These are phyloP conservation scores for Himalopsyche kuldschensis DNA, from an alignment of 2,888 invertebrate genomes.

Conservation along the genomic window DNA sequence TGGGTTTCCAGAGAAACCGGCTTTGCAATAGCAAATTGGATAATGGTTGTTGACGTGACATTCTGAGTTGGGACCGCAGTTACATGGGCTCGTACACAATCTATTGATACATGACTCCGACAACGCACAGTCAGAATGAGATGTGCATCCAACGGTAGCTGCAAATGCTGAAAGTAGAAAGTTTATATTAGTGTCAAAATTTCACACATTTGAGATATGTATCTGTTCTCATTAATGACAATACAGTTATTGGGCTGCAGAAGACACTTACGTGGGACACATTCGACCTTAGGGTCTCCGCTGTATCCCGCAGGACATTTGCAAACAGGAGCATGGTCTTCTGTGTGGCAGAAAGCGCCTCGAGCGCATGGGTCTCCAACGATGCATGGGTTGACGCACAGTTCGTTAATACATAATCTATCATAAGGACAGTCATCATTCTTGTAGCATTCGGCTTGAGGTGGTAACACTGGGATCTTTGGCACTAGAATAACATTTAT, in stretches of 20 bases:
- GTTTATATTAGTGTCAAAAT: not conserved
- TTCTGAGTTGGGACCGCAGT: constrained; percentile 80
- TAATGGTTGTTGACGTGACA: constrained; percentile 83
- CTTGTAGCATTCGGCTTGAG: constrained; percentile 70
- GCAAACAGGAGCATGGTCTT: constrained; percentile 75
- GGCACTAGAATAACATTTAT: constrained; percentile 41
- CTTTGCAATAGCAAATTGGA: constrained; percentile 80
- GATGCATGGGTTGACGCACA: constrained; percentile 78
- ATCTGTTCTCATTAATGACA: not conserved
- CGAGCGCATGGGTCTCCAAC: constrained; percentile 70
- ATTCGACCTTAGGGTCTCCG: constrained; percentile 72
- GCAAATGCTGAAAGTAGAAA: constrained; percentile 57
- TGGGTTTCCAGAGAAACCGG: constrained; percentile 84
- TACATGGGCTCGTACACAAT: constrained; percentile 80
- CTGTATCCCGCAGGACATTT: constrained; percentile 78
- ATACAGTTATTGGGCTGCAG: not conserved
- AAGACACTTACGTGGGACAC: constrained; percentile 74
- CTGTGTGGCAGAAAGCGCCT: constrained; percentile 81
- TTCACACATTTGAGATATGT: not conserved
- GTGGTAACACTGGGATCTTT: constrained; percentile 43
- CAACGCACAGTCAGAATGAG: constrained; percentile 78
- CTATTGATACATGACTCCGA: constrained; percentile 83
- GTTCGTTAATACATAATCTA: constrained; percentile 73
- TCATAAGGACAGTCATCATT: constrained; percentile 78
- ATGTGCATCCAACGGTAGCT: constrained; percentile 71